Base-by-base conservation (phyloP, 2,797 vertebrate species). In the Pseudopleuronectes americanus region DNA sequence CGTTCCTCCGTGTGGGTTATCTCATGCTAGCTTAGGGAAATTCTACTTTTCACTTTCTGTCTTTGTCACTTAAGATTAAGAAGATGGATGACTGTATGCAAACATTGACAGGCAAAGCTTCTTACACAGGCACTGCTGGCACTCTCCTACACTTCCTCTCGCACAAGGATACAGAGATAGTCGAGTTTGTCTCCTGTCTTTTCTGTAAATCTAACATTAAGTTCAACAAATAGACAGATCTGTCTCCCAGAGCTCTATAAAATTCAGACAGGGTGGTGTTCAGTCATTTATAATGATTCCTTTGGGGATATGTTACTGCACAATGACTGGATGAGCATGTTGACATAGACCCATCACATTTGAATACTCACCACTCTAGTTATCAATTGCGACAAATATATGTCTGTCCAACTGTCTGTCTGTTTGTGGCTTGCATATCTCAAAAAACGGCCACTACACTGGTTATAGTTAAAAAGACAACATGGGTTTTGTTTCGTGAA, bases 1-100 rank as follows among this genome's bases (percentile, higher is more conserved):
- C 63, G 13, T 45, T 87, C 69, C 66, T 79, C 54, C 33, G 13
- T 65, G 71, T 69, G 74, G 66, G 84, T 84, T 86, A 84, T 86
- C 77, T 72, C 59, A 22, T 56, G 61, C 57, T 66, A 64, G 81
- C 84, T 84, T 49, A 69, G 71, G 71, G 80, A 80, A 80, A 81
- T 76, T 72, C 58, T 31, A n/a, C 78, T 73, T 85, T 89, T 83
- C 65, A 74, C 49, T 64, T 57, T 71, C 81, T 88, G 77, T 89
- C 84, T 84, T 82, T 84, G 87, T 79, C 22, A 16, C 59, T 89
- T 79, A 79, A 77, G 86, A 89, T 92, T 92, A 81, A 80, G 72
- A 88, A 86, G 84, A 93, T 62, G 79, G 85, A 92, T 87, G 91
- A 79, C 85, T 87, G 74, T 83, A 77, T 86, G 71, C 62, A 82